These are phyloP conservation scores for Platanista minor DNA, from an alignment of 2,113 vertebrate genomes.

Conservation along the genomic window DNA sequence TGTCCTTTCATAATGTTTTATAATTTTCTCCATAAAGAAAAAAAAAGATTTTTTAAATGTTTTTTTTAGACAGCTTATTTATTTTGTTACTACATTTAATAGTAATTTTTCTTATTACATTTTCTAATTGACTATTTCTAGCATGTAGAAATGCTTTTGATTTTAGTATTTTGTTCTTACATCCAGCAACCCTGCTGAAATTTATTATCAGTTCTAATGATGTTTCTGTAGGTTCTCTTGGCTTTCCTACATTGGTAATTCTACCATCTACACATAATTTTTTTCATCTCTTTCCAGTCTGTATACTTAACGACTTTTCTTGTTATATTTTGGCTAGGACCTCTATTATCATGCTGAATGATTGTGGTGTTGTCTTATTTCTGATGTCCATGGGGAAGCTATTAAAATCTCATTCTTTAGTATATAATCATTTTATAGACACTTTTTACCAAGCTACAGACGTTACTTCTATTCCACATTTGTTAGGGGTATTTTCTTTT, in stretches of 20 bases:
- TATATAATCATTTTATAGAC: neutral
- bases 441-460: neutral
- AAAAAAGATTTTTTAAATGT: neutral
- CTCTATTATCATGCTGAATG: neutral
- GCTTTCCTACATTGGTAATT: neutral
- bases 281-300: neutral
- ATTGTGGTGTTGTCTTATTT: neutral
- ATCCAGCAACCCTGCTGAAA: neutral
- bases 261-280: neutral
- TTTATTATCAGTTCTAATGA: neutral
- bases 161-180: neutral
- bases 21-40: neutral
- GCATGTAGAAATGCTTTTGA: neutral
- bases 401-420: neutral
- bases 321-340: neutral
- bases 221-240: neutral
- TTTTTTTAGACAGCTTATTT: neutral
- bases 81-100: neutral
- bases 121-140: neutral
- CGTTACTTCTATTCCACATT: neutral
- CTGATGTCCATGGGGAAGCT: neutral
- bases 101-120: neutral
- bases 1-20: neutral
- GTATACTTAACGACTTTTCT: conserved; percentile 8
- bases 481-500: neutral